Base-by-base conservation (phyloP, 2,888 invertebrate genomes). In the Eupeodes latifasciatus region DNA sequence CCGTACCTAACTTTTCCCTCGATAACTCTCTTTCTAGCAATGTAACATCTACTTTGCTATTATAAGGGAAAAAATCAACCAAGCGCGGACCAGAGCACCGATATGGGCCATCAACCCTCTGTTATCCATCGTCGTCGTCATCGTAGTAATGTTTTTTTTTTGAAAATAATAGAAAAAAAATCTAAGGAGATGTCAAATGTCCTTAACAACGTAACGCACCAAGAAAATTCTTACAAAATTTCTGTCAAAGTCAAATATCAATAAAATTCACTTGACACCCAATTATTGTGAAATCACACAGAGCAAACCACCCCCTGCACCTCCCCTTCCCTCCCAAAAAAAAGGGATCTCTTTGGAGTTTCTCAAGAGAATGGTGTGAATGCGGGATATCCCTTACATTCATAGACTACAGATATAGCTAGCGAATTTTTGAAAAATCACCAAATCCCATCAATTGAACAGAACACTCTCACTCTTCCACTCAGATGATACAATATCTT, bases 201-300 rank as follows among this genome's bases (percentile, higher is more conserved):
- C 80, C 87, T 80, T 84, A 80, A 84, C 81, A 78, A 86, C 71
- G 61, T 47, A 69, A 14, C 11, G 16, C 62, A 27, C 66, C 66
- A n/a, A 75, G 67, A 66, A 78, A 81, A 88, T 74, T 79, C 77
- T 53, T 69, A 85, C 69, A 88, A 66, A 81, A 83, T 83, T 81
- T 85, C 88, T 81, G 88, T 88, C 88, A 88, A 88, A 88, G 81
- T 88, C 85, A 85, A 88, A 88, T 88, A 88, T 88, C 88, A 88
- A 88, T 88, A 88, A 88, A 88, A 85, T 81, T 88, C 88, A 88
- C 88, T 88, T 88, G 88, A 88, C 88, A 88, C 85, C 88, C 88
- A 88, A 88, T 88, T 88, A 88, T 85, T 88, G 85, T 69, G 75
- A 88, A 85, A 85, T 81, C 88, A 71, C 78, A 78, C 77, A 71